Evolutionary conservation across 2,888 invertebrate species (phyloP), one percentile per base, ranked within the genome.

Genomic region (Drosophila melanosoma): DNA sequence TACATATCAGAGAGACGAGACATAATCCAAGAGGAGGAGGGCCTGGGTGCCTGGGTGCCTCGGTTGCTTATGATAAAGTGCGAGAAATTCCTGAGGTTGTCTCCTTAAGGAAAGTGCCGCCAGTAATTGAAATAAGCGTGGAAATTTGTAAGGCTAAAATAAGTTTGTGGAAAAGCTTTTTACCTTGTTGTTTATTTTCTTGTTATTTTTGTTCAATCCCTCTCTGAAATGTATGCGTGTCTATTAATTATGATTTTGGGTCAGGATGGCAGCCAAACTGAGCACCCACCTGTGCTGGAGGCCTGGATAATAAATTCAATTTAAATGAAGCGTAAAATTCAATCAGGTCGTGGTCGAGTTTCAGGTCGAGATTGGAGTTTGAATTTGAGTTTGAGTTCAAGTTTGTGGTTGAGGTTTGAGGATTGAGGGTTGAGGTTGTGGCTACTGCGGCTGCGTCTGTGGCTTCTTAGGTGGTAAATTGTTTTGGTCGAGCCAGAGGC

Each of bases 261-360:
- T 61, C 65, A 64, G 68, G 33, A 61, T 60, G 56, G 71, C 64
- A 54, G 66, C 54, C 65, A 73, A 58, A 51, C 78, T 36, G 66
- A 60, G 70, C 66, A 35, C 58, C 75, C 87, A 84, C 85, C 85
- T 87, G 81, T 59, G 70, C 60, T 58, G 74, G 45, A 33, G 72
- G 67, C 54, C 48, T 63, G 56, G 58, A 69, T 82, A 88, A 90
- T 90, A 91, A 91, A 87, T 91, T 90, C 90, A 85, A 90, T 87
- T 90, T 87, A 87, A 88, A 90, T 87, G 89, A 91, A 90, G 89
- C 91, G 90, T 86, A 88, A 90, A 91, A 90, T 87, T 91, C 91
- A 91, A 91, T 90, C 91, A 87, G 79, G 64, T 78, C 69, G 71
- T 57, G 82, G 74, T 71, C 62, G 73, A 60, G 79, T 57, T 60